Evolutionary conservation across 2,797 vertebrate species (phyloP).

Genomic region (Sebastes umbrosus): DNA sequence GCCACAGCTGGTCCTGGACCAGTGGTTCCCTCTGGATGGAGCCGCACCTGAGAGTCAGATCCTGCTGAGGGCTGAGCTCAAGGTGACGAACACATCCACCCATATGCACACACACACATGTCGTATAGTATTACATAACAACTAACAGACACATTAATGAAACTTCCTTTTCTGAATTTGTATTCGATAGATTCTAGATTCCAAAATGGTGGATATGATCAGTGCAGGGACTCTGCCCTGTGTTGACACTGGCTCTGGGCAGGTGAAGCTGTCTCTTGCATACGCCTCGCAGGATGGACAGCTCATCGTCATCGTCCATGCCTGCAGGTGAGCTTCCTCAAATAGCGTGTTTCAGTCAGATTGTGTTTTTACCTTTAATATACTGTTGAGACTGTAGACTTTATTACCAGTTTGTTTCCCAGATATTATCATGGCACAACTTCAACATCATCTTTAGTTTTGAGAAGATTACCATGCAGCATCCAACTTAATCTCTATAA

Average conservation of each 20-base stretch:
- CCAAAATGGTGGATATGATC: slow-evolving; percentile 80
- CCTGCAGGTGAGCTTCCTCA: slow-evolving; percentile 83
- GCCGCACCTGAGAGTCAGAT: slow-evolving; percentile 81
- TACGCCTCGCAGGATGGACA: slow-evolving; percentile 80
- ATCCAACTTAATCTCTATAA: not conserved
- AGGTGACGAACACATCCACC: slow-evolving; percentile 69
- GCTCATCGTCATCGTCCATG: slow-evolving; percentile 84
- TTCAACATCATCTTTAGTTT: not conserved
- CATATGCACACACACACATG: not conserved
- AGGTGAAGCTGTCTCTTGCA: slow-evolving; percentile 86
- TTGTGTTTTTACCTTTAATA: not conserved
- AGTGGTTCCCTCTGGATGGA: slow-evolving; percentile 85
- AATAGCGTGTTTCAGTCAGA: not conserved
- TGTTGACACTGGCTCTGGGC: slow-evolving; percentile 58
- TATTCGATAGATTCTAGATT: slow-evolving; percentile 72
- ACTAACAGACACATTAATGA: no score
- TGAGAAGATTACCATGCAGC: no score
- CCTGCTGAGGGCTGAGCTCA: slow-evolving; percentile 88
- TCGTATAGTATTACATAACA: not conserved
- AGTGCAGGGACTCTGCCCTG: slow-evolving; percentile 70
- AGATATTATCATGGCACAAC: not conserved
- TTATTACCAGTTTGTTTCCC: not conserved
- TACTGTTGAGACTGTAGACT: not conserved
- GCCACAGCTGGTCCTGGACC: slow-evolving; percentile 84
- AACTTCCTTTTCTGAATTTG: not conserved